Conservation (phyloP, 2,797 vertebrate genomes). For the Macrochelys suwanniensis region DNA sequence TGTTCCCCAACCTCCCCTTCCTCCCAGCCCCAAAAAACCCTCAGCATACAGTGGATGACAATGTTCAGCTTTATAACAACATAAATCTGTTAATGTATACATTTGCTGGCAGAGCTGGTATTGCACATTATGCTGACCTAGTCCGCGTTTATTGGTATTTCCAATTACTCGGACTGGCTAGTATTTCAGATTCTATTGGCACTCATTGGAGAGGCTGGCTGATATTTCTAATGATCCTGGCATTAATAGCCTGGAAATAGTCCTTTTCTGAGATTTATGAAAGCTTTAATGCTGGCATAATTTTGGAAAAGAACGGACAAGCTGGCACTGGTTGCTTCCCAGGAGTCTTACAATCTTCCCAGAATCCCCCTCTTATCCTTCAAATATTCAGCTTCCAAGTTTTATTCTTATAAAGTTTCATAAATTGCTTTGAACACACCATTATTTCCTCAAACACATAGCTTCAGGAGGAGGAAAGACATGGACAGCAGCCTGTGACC, state of each 20-base stretch:
- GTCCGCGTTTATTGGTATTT: slow-evolving; percentile 64
- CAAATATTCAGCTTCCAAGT: background rate
- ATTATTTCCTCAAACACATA: slow-evolving; percentile 19
- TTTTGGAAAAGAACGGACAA: slow-evolving; percentile 67
- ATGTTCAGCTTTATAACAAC: background rate
- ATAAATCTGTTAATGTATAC: background rate
- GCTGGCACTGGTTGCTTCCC: slow-evolving; percentile 71
- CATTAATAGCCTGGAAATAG: slow-evolving; percentile 78
- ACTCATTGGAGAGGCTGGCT: slow-evolving; percentile 73
- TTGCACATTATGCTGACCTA: slow-evolving; percentile 36
- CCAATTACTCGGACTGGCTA: slow-evolving; percentile 70
- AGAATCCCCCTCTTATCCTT: slow-evolving; percentile 63
- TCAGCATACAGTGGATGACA: background rate
- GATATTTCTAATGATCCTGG: slow-evolving; percentile 80
- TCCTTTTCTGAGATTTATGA: slow-evolving; percentile 73
- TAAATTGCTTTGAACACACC: slow-evolving; percentile 64
- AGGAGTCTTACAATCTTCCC: slow-evolving; percentile 65
- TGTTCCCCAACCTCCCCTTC: background rate
- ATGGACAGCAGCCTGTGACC: background rate
- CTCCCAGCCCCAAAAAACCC: too few species aligned
- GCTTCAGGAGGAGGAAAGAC: background rate
- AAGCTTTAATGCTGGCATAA: slow-evolving; percentile 71
- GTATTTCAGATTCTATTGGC: slow-evolving; percentile 71
- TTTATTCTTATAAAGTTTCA: slow-evolving; percentile 55
- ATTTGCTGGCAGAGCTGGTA: slow-evolving; percentile 37